Conservation (phyloP, 2,797 vertebrate species). For the Sphaeramia orbicularis region DNA sequence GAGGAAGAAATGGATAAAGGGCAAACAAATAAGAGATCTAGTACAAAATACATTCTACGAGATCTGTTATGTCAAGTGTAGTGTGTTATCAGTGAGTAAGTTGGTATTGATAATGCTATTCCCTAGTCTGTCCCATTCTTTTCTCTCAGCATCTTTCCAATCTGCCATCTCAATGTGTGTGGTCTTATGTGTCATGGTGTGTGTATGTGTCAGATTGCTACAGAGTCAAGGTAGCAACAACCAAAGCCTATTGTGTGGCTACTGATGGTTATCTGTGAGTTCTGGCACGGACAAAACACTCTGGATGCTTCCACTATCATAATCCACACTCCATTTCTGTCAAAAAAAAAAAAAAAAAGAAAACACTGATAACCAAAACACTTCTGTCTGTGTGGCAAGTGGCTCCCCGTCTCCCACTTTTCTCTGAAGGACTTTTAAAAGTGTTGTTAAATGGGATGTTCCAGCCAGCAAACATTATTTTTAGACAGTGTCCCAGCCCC, state of each 20-base stretch:
- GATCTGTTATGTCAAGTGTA: neutral
- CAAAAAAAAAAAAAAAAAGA: conserved; percentile 36
- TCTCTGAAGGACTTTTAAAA: conserved; percentile 39
- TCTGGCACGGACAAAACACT: conserved; percentile 45
- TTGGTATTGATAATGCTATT: neutral
- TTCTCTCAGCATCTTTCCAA: conserved; percentile 7
- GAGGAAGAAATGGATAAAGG: neutral
- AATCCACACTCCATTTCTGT: conserved; percentile 39
- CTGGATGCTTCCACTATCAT: conserved; percentile 51
- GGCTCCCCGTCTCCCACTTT: conserved; percentile 15
- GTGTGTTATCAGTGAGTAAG: neutral
- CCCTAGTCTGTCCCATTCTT: neutral
- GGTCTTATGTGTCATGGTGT: neutral
- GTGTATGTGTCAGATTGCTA: conserved; percentile 30
- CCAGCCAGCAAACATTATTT: conserved; percentile 38
- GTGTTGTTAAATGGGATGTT: conserved; percentile 41
- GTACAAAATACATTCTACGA: neutral
- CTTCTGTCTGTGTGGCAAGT: conserved; percentile 6
- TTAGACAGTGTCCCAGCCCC: conserved; percentile 34
- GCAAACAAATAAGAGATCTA: neutral
- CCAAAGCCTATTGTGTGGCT: conserved; percentile 22
- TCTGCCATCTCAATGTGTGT: conserved; percentile 1
- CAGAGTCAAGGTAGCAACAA: conserved; percentile 33
- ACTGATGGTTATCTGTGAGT: conserved; percentile 42
- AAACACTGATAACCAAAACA: conserved; percentile 29